Conservation (phyloP, 2,888 invertebrate species). For the Periphyllus acericola region DNA sequence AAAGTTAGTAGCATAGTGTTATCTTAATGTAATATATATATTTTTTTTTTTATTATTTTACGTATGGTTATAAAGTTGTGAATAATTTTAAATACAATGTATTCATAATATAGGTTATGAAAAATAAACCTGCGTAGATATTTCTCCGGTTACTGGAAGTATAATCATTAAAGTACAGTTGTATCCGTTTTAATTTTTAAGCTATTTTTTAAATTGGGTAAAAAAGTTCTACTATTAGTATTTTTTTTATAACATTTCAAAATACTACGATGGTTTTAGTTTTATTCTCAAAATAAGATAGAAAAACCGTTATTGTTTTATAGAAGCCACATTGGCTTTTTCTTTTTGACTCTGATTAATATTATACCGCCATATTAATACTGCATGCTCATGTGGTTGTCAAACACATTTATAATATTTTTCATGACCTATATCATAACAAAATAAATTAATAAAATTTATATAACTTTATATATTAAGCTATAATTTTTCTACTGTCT, state of each 20-base stretch:
- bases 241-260: neutral
- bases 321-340: no score
- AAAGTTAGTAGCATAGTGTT: conserved; percentile 32
- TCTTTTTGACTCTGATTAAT: no score
- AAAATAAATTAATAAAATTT: neutral
- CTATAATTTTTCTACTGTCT: conserved; percentile 30
- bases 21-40: neutral
- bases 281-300: no score
- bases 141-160: neutral
- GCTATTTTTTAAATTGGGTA: no score
- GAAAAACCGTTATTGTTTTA: no score
- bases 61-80: conserved; percentile 33
- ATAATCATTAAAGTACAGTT: neutral
- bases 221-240: no score
- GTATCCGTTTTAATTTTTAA: neutral
- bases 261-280: no score
- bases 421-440: conserved; percentile 17
- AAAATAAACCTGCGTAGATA: neutral
- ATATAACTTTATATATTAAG: conserved; percentile 16
- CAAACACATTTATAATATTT: neutral
- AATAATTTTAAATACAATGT: conserved; percentile 37
- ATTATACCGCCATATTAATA: no score
- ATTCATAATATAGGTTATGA: conserved; percentile 48
- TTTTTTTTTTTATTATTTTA: conserved; percentile 19
- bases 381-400: neutral